Base-by-base conservation (phyloP, 2,113 vertebrate species). In the Actinemys pallida region DNA sequence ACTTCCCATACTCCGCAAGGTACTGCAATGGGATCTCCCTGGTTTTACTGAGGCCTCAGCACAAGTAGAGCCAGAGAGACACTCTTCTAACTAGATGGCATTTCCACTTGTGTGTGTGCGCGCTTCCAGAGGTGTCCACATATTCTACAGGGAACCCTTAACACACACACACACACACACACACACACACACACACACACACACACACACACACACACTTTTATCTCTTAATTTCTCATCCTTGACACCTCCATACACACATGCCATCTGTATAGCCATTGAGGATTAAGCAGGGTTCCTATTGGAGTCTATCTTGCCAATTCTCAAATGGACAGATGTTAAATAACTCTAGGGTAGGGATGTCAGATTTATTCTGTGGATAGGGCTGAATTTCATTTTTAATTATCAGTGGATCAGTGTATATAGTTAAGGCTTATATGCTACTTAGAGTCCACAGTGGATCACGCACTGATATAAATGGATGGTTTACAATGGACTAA, bases 1-100 rank as follows among this genome's bases (percentile, higher is more conserved):
- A 1, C 98, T 99, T 29, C 94, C 98, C 87, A 98, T 99, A 86
- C 98, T 99, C 91, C 98, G 98, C 88, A 99, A 99, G 99, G 99
- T 99, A 98, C 90, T 29, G 9, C 35, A n/a, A 14, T 54, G 31
- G 42, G 6, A 39, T 72, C 9, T 72, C n/a, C 65, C 19, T 72
- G n/a, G 42, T 47, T 45, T 47, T 47, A 78, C 12, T 24, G 11
- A 39, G 9, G 19, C 52, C 19, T 91, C 76, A 22, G 29, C 56
- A 6, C 39, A 53, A 79, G 29, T 83, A 84, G 10, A 85, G 94
- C 42, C 83, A 89, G 47, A 84, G 80, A 56, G 69, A 53, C 49
- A 52, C 17, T 53, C 1, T 78, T 72, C 85, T 78, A n/a, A 82
- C 1, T 2, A 6, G 57, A 42, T 14, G 47, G 19, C 27, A 75